Evolutionary conservation across 2,113 vertebrate genomes (phyloP).

Genomic region (Poeciliopsis retropinna): DNA sequence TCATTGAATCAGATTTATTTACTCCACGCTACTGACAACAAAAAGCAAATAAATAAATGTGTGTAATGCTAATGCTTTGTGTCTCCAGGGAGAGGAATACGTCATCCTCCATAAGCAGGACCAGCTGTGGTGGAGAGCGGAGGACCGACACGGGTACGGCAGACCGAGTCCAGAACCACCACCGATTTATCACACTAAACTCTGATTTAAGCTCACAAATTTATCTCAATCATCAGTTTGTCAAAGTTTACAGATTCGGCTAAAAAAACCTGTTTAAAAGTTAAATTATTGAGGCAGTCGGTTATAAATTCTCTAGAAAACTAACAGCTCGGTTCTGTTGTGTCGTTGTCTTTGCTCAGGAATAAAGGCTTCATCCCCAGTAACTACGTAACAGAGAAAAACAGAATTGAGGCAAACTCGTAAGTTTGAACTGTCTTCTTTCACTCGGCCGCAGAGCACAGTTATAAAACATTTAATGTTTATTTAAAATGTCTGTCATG

Average conservation of each 20-base stretch:
- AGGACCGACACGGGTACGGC: conserved; percentile 82
- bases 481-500: background rate
- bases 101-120: conserved; percentile 84
- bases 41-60: background rate
- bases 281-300: background rate
- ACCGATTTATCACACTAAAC: background rate
- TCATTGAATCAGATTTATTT: background rate
- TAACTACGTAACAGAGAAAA: conserved; percentile 87
- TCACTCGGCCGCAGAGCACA: background rate
- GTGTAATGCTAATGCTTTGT: background rate
- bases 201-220: background rate
- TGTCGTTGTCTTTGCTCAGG: conserved; percentile 65
- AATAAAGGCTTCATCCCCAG: conserved; percentile 91
- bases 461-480: background rate
- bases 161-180: background rate
- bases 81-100: conserved; percentile 83
- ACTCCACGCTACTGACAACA: background rate
- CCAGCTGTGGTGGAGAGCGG: conserved; percentile 90
- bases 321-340: no score
- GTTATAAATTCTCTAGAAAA: background rate
- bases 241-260: background rate
- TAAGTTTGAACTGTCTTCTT: conserved; percentile 70
- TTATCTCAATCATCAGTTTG: background rate
- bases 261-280: background rate
- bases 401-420: conserved; percentile 84